Conservation (phyloP, 2,888 invertebrate genomes). For the Alloscopus bannaensis region DNA sequence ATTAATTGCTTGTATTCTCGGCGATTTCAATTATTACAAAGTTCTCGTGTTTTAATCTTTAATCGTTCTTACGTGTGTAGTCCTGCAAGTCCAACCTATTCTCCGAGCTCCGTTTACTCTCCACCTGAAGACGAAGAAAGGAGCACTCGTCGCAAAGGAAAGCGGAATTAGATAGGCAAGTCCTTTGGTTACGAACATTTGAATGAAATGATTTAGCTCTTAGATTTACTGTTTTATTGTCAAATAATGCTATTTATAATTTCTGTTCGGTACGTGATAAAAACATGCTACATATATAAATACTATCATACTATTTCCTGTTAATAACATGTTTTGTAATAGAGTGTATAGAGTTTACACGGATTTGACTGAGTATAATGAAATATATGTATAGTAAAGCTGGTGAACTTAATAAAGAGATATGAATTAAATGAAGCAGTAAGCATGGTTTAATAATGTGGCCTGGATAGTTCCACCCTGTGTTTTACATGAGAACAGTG, state of each 20-base stretch:
- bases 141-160: slow-evolving; percentile 66
- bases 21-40: too few species aligned
- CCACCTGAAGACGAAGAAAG: slow-evolving; percentile 71
- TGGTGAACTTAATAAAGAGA: too few species aligned
- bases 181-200: neutral
- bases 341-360: slow-evolving; percentile 15
- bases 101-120: slow-evolving; percentile 80
- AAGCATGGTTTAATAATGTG: too few species aligned
- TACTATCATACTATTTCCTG: too few species aligned
- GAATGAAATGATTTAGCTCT: neutral
- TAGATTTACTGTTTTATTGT: neutral
- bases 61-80: slow-evolving; percentile 19
- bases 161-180: slow-evolving; percentile 66
- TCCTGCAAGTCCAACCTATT: slow-evolving; percentile 75
- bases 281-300: neutral
- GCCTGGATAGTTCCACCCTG: too few species aligned
- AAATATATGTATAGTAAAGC: too few species aligned
- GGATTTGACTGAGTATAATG: slow-evolving; percentile 42
- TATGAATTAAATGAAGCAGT: too few species aligned
- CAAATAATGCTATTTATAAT: neutral
- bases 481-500: too few species aligned
- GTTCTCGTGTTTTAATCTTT: too few species aligned
- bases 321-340: slow-evolving; percentile 34
- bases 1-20: too few species aligned
- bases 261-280: neutral